Conservation (phyloP, 2,797 vertebrate genomes). For the Malacoraja senta region DNA sequence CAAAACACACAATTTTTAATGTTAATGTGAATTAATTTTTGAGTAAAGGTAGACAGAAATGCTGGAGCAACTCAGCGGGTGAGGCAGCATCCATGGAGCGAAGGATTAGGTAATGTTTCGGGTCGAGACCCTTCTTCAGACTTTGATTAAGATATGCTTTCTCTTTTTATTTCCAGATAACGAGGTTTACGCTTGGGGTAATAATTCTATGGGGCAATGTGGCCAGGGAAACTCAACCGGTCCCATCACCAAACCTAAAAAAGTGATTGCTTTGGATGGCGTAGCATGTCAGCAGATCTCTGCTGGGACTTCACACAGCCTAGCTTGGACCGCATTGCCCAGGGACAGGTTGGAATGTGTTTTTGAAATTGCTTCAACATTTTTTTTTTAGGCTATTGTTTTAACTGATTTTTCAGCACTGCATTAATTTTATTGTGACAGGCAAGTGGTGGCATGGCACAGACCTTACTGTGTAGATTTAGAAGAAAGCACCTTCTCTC, state of each 20-base stretch:
- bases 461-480: slow-evolving; percentile 73
- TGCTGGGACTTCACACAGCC: slow-evolving; percentile 69
- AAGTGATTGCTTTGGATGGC: slow-evolving; percentile 72
- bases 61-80: too few species aligned
- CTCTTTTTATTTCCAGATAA: slow-evolving; percentile 57
- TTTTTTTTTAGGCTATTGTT: slow-evolving; percentile 33
- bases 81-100: too few species aligned
- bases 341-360: slow-evolving; percentile 61
- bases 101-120: too few species aligned
- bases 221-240: slow-evolving; percentile 75
- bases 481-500: slow-evolving; percentile 74
- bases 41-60: too few species aligned
- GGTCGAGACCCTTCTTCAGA: too few species aligned
- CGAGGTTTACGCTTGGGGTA: slow-evolving; percentile 76
- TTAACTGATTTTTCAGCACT: slow-evolving; percentile 39
- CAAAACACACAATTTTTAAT: not conserved
- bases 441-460: slow-evolving; percentile 76
- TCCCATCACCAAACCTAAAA: slow-evolving; percentile 76
- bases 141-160: slow-evolving; percentile 30
- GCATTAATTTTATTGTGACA: slow-evolving; percentile 47
- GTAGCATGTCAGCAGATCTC: slow-evolving; percentile 74
- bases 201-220: slow-evolving; percentile 76
- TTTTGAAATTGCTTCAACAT: slow-evolving; percentile 4
- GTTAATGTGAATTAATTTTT: not conserved
- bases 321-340: slow-evolving; percentile 74